Base-by-base conservation (phyloP, 1,140 invertebrate species). In the Meloidogyne chitwoodi region DNA sequence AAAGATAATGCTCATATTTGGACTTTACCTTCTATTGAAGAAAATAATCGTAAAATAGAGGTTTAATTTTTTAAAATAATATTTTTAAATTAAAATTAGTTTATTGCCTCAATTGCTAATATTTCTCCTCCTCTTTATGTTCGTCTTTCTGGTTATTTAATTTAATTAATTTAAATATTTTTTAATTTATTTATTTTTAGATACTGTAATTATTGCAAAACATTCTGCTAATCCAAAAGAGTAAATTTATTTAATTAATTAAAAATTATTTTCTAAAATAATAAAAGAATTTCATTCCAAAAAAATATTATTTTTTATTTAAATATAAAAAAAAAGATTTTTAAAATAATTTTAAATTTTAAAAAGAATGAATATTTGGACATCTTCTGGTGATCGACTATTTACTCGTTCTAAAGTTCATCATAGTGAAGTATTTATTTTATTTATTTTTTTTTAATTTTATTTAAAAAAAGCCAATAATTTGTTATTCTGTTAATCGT, bases 321-420 rank as follows among this genome's bases (percentile, higher is more conserved):
- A 38, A 38, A 38, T 38, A 10, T 10, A 38, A 38, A 38, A 38
- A 44, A 48, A 19, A 44, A 1, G 8, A 16, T 14, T 44, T 16
- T 44, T 61, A 1, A 74, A 38, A 44, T 8, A 29, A 38, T 22
- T 41, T 41, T 44, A 10, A 68, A 68, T 44, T 34, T 26, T 12
- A 26, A 79, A 19, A 38, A 83, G 81, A 80, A 69, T 83, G 72
- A 84, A 83, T 70, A 83, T 83, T 56, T 83, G 83, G 83, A 69
- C 71, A n/a, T 22, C 82, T 27, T 61, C 24, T 69, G 38, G 44
- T 10, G 83, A 74, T 22, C 22, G 44, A 34, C 34, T 83, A n/a
- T 69, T 73, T 64, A 73, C 71, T 24, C 79, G 14, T 29, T 72
- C 26, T 75, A 84, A 83, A 71, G 77, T 72, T 14, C 70, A 83